Evolutionary conservation across 2,113 vertebrate genomes (phyloP), one percentile per base, ranked within the genome.

Genomic region (Patagioenas fasciata): DNA sequence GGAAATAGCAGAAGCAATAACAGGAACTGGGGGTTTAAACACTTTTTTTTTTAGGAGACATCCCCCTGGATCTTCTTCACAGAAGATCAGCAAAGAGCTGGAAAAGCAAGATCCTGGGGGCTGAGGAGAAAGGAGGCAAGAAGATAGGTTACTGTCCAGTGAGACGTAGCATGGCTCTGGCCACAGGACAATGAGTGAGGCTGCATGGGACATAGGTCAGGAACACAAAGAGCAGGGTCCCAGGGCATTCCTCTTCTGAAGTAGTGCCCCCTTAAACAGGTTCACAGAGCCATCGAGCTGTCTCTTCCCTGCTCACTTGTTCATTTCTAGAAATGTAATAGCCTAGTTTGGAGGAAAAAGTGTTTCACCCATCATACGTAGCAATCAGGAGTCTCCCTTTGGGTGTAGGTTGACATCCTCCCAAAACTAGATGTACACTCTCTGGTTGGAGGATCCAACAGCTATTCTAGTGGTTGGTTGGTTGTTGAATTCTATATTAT

Each of bases 201-300:
- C 11, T 80, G 15, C 2, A 1, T 28, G n/a, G 15, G 36, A 40
- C 0, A 1, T 34, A 48, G 38, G 28, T 36, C 11, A 36, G 13
- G 47, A 80, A 53, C 66, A 71, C 6, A 13, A 53, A 42, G 12
- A 85, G 21, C 51, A 51, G 47, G 9, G 34, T n/a, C 6, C 38
- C 10, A 13, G 28, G 18, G 2, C 47, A 32, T 51, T 51, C 18
- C 5, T 29, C 5, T 36, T 66, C 9, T 0, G 1, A 70, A 48
- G 36, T 44, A 15, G 5, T 16, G 2, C 3, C 8, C 10, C 8
- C 7, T 4, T n/a, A 31, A 69, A 15, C 9, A 40, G 32, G 9
- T 13, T 29, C 21, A 28, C 65, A 69, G 83, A 82, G 6, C 9
- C 10, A 66, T 18, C 28, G 71, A 20, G 9, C 34, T 57, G 14